phyloP scores from a whole-genome alignment of 30 jellyfish, hydroid and myxozoan species.

The Hydractinia symbiolongicarpus region DNA sequence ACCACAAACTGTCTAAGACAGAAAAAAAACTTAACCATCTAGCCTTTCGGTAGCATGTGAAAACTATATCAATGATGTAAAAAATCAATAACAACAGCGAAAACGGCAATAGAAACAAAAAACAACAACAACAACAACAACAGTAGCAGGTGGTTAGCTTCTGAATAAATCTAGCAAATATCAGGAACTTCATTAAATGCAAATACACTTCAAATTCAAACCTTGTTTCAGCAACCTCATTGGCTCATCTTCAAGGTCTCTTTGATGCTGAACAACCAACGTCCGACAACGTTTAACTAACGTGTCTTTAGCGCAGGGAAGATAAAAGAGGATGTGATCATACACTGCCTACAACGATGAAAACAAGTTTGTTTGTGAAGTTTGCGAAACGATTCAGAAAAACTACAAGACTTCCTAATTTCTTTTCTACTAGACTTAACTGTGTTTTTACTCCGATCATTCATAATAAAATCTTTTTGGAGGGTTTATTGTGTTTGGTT shows the following conservation, averaged over 20 bases:
- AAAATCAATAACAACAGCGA: too few species aligned
- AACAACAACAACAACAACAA: too few species aligned
- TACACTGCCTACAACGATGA: conserved; percentile 49
- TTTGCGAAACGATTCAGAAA: not conserved
- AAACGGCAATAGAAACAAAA: too few species aligned
- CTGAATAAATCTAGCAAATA: too few species aligned
- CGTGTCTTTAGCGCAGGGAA: conserved; percentile 94
- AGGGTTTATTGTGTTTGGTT: not conserved
- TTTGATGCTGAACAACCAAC: conserved; percentile 68
- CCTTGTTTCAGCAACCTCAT: conserved; percentile 65
- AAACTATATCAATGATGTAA: too few species aligned
- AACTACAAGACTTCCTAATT: too few species aligned
- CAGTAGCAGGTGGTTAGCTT: too few species aligned
- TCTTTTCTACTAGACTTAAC: too few species aligned
- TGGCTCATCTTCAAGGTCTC: conserved; percentile 80
- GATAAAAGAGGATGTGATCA: conserved; percentile 69
- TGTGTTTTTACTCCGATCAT: too few species aligned
- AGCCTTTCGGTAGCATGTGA: too few species aligned
- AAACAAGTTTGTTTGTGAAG: not conserved
- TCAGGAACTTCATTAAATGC: too few species aligned
- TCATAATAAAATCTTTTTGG: too few species aligned
- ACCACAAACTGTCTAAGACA: not conserved
- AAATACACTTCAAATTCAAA: not conserved
- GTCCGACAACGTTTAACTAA: conserved; percentile 77
- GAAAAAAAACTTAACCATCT: not conserved